Conservation (phyloP, 2,797 vertebrate species). For the Trachops cirrhosus region DNA sequence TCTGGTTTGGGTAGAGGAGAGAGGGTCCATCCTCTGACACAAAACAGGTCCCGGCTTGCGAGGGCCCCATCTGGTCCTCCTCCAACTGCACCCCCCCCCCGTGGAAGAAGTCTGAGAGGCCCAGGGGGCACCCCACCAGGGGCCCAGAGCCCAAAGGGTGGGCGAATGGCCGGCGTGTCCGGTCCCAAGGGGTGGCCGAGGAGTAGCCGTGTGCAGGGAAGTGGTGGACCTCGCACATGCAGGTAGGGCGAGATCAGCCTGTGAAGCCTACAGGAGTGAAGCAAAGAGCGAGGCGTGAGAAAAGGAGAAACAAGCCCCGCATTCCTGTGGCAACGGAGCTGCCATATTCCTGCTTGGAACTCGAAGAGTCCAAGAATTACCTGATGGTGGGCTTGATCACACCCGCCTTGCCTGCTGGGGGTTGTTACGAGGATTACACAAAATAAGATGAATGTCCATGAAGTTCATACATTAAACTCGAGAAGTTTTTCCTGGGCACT, state of each 20-base stretch:
- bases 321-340: not conserved
- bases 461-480: not conserved
- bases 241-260: not conserved
- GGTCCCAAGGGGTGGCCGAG: not conserved
- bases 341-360: not conserved
- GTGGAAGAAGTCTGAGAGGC: not conserved
- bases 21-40: not conserved
- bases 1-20: not conserved
- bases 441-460: not conserved
- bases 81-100: not conserved
- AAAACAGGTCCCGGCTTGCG: not conserved
- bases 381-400: not conserved
- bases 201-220: not conserved
- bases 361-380: not conserved
- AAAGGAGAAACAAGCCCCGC: too few species aligned
- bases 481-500: not conserved
- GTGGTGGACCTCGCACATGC: not conserved
- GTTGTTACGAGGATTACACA: not conserved
- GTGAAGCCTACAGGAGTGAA: not conserved
- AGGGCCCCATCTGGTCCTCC: not conserved
- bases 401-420: not conserved
- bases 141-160: not conserved
- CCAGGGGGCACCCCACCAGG: not conserved
- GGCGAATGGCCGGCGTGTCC: not conserved
- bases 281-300: not conserved